phyloP scores from a whole-genome alignment of 2,113 vertebrate genomes.

The Colinus virginianus region DNA sequence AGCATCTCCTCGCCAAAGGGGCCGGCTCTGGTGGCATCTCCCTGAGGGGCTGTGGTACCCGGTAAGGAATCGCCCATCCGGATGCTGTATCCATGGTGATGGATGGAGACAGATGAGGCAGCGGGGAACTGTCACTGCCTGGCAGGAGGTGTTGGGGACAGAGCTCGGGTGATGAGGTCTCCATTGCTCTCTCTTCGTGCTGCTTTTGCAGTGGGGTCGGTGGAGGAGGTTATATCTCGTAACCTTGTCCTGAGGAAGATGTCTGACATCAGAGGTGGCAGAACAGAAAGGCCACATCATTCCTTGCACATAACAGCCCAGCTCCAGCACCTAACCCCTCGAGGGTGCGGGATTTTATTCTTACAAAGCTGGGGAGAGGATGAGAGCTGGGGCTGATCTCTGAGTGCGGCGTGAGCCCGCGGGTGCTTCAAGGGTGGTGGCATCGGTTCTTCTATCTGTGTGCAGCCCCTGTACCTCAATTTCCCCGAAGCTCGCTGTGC shows the following conservation, averaged over 20 bases:
- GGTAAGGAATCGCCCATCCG: conserved; percentile 1
- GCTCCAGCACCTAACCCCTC: too few species aligned
- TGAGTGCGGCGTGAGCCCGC: background rate
- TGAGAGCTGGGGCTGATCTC: background rate
- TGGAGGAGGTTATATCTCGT: background rate
- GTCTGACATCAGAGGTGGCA: fast-evolving
- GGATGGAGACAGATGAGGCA: background rate
- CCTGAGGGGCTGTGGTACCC: conserved; percentile 32
- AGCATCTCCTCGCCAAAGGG: conserved; percentile 34
- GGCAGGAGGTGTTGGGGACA: conserved; percentile 20
- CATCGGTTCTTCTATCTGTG: too few species aligned
- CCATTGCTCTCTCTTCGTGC: background rate
- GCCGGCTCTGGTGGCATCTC: conserved; percentile 23
- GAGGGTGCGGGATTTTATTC: background rate
- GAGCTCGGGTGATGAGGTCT: background rate
- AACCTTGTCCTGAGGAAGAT: background rate
- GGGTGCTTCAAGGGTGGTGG: fast-evolving
- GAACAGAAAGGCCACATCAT: background rate
- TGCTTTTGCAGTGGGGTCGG: background rate
- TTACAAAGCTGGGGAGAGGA: background rate
- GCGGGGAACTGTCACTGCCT: conserved; percentile 50
- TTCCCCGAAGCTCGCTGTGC: background rate
- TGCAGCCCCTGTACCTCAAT: background rate
- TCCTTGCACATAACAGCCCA: background rate
- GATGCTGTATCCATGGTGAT: conserved; percentile 63